Conservation (phyloP, 2,888 invertebrate genomes). For the Mellilla xanthometata region DNA sequence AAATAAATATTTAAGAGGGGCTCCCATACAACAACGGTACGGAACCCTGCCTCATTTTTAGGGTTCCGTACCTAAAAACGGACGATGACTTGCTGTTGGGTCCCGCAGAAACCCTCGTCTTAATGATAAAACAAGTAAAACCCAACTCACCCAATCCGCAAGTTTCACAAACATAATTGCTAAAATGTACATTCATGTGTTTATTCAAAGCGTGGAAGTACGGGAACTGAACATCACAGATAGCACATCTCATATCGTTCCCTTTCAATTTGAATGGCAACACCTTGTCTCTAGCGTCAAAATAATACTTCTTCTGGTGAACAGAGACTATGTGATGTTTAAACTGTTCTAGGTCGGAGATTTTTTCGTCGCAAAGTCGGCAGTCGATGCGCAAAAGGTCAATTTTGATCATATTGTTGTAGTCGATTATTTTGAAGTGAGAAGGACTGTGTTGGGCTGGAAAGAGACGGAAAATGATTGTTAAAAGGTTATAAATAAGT, state of each 20-base stretch:
- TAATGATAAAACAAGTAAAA: too few relatives aligned
- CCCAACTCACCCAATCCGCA: conserved; percentile 63
- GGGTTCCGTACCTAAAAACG: too few relatives aligned
- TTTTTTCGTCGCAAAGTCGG: conserved; percentile 51
- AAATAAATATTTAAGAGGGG: too few relatives aligned
- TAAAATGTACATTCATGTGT: conserved; percentile 72
- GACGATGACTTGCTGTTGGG: too few relatives aligned
- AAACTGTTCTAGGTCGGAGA: conserved; percentile 56
- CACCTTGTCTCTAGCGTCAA: conserved; percentile 56
- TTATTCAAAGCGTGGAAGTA: conserved; percentile 72
- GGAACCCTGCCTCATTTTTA: too few relatives aligned
- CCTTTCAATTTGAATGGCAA: conserved; percentile 57
- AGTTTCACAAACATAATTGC: conserved; percentile 70
- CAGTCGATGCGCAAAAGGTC: conserved; percentile 68
- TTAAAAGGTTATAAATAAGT: too few relatives aligned
- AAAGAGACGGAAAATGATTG: too few relatives aligned
- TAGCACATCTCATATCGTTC: conserved; percentile 56
- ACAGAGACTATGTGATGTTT: conserved; percentile 51
- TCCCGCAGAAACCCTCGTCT: too few relatives aligned
- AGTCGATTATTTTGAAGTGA: conserved; percentile 63
- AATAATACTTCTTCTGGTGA: conserved; percentile 63
- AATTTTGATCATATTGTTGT: conserved; percentile 69
- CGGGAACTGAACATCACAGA: conserved; percentile 54
- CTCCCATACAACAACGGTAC: too few relatives aligned
- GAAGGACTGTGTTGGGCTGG: conserved; percentile 44